These are phyloP conservation scores for Lithobates sylvaticus DNA, from an alignment of 2,797 vertebrate species.

Conservation along the genomic window DNA sequence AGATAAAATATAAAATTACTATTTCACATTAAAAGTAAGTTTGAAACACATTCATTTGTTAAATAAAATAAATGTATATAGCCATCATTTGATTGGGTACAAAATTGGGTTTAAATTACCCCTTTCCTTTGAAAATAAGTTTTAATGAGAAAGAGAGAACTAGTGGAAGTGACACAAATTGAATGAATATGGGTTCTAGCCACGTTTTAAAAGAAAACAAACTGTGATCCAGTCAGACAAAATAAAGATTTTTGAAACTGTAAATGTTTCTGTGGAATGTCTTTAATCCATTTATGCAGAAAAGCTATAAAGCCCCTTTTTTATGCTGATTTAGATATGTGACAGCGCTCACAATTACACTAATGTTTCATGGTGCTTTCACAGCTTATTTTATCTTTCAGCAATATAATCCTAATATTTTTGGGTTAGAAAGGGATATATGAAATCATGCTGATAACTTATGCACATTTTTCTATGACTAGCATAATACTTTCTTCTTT, in stretches of 20 bases:
- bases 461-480: conserved; percentile 39
- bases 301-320: neutral
- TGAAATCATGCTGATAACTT: conserved; percentile 40
- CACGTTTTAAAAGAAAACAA: neutral
- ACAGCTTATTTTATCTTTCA: conserved; percentile 33
- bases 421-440: conserved; percentile 23
- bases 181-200: neutral
- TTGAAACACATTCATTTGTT: no score
- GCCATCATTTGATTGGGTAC: no score
- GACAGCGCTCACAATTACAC: conserved; percentile 34
- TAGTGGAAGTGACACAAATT: no score
- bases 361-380: conserved; percentile 21
- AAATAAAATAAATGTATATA: no score
- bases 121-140: no score
- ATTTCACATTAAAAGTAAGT: no score
- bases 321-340: neutral
- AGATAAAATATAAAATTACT: no score
- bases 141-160: no score
- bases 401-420: conserved; percentile 44
- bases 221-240: neutral
- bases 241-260: neutral
- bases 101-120: no score
- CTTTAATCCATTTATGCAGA: neutral
- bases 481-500: conserved; percentile 28
- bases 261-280: neutral